Percentiles rank a stretch among this genome's conserved stretches.
Evolutionary conservation across 2,888 invertebrate genomes (phyloP).

Genomic region (Drosophila maculinotata): DNA sequence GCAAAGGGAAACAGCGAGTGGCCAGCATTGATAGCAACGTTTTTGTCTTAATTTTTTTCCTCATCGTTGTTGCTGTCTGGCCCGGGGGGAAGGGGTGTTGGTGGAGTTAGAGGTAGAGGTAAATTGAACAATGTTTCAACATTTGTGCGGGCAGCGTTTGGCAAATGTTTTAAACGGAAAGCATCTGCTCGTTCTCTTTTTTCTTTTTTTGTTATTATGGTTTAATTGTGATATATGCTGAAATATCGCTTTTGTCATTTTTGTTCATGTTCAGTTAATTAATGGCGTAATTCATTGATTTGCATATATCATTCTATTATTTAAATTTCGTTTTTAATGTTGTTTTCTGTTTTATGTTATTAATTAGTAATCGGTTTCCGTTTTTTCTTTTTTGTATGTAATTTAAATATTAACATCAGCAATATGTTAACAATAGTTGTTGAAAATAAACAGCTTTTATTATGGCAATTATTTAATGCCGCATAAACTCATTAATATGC

Average conservation of each 20-base stretch:
- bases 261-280: slow-evolving; percentile 34
- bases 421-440: slow-evolving; percentile 7
- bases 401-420: slow-evolving; percentile 8
- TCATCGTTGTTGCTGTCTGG: slow-evolving; percentile 42
- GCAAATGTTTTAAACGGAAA: slow-evolving; percentile 29
- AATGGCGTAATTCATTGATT: slow-evolving; percentile 50
- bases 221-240: slow-evolving; percentile 45
- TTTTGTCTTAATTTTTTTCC: slow-evolving; percentile 62
- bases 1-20: slow-evolving; percentile 26
- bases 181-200: background rate
- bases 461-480: background rate
- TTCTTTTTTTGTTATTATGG: slow-evolving; percentile 4
- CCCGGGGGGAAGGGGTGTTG: background rate
- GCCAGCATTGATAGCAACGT: slow-evolving; percentile 54
- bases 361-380: slow-evolving; percentile 17
- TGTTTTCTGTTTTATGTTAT: slow-evolving; percentile 11
- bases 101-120: background rate
- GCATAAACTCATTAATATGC: background rate
- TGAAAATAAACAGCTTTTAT: slow-evolving; percentile 8
- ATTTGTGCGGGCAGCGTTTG: slow-evolving; percentile 15
- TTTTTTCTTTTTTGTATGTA: background rate
- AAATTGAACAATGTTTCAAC: slow-evolving; percentile 21
- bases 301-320: slow-evolving; percentile 34
- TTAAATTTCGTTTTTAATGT: slow-evolving; percentile 37
- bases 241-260: slow-evolving; percentile 17